Percentiles rank a stretch among this genome's conserved stretches.
These are phyloP conservation scores for Dendrocincla fuliginosa DNA, from an alignment of 2,797 vertebrate species.

Conservation along the genomic window DNA sequence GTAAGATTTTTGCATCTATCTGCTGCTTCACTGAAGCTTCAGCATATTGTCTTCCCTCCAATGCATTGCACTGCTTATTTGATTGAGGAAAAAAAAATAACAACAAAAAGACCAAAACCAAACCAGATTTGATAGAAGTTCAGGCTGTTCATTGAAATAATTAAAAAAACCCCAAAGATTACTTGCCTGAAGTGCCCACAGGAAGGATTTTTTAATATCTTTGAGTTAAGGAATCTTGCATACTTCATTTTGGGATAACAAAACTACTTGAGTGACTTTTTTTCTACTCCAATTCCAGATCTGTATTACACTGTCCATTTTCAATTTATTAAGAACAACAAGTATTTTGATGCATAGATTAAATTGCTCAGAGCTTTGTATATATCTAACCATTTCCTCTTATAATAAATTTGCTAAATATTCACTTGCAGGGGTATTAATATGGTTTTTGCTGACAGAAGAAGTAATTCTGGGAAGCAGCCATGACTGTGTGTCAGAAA, in stretches of 20 bases:
- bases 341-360: conserved; percentile 19
- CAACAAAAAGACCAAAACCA: neutral
- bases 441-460: neutral
- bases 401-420: conserved; percentile 1
- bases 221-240: conserved; percentile 28
- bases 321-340: neutral
- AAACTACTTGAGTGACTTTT: neutral
- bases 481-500: neutral
- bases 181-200: neutral
- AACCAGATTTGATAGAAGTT: neutral
- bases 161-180: neutral
- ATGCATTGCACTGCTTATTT: neutral
- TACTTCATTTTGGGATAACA: neutral
- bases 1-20: neutral
- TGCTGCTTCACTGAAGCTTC: neutral
- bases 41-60: neutral
- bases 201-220: neutral
- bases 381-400: neutral
- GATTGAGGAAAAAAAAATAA: neutral
- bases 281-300: neutral
- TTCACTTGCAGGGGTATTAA: neutral
- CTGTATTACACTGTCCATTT: neutral
- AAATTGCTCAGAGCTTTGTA: conserved; percentile 1
- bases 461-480: neutral
- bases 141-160: neutral